Evolutionary conservation across 2,888 invertebrate genomes (phyloP), one percentile per base, ranked within the genome.

Genomic region (Stegana nigrithorax): DNA sequence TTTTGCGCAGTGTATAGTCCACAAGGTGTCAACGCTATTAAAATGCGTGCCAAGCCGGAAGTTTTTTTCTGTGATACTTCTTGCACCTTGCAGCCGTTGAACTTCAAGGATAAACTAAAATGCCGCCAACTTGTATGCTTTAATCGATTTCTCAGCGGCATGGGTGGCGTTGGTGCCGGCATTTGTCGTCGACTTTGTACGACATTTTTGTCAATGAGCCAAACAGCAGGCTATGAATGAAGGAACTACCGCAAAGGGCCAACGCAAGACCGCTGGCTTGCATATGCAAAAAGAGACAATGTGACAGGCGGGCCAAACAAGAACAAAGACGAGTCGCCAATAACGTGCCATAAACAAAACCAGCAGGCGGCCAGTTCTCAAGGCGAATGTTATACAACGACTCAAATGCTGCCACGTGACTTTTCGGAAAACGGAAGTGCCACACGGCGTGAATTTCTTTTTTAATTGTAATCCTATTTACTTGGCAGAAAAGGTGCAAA

Each of bases 261-360:
- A 53, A 65, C n/a, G 23, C 53, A 42, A 64, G 64, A 62, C n/a
- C n/a, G n/a, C n/a, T n/a, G n/a, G 60, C 58, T 64, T 67, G 67
- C 66, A 68, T 69, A 75, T 77, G 73, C 70, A 76, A 79, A 73
- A 57, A 63, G 60, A 19, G 21, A 39, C 12, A 17, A 17, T 57
- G 55, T 59, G 10, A 63, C 60, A 29, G 51, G n/a, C 17, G 19
- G 23, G 25, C 19, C 17, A 17, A 8, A n/a, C n/a, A n/a, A 26
- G n/a, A 25, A 25, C 32, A 39, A 39, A 23, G 23, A 10, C 25
- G 1, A 26, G 23, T 65, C 66, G 58, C 60, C 65, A 68, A 67
- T 66, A 78, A 80, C 78, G 80, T 80, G 81, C 75, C 68, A 76
- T 76, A 82, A 81, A 82, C 83, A 82, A 82, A 71, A 73, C 62